Percentiles rank a stretch among this genome's conserved stretches.
Evolutionary conservation across 2,888 invertebrate genomes (phyloP).

Genomic region (Lucinisca nassula): DNA sequence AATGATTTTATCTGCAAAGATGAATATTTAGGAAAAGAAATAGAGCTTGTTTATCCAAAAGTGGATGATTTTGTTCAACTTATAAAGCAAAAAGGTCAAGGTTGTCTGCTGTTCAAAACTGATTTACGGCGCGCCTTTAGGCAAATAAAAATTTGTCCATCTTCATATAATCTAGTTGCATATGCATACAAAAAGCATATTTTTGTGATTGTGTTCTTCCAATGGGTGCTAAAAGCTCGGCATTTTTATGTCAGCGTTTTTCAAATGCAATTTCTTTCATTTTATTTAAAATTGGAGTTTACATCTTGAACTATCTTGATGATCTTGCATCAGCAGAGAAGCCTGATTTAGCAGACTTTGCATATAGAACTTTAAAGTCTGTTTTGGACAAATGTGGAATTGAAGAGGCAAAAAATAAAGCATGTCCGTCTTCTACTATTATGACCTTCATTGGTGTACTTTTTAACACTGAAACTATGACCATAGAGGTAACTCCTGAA

Average conservation of each 20-base stretch:
- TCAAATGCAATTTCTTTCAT: constrained; percentile 4
- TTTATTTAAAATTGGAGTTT: not conserved
- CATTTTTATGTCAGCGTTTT: constrained; percentile 5
- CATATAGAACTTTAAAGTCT: not conserved
- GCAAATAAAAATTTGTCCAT: not conserved
- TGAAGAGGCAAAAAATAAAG: constrained; percentile 3
- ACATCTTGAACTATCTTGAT: constrained; percentile 1
- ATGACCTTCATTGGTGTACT: constrained; percentile 11
- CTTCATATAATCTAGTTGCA: not conserved
- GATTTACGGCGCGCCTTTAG: not conserved
- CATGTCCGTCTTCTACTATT: not conserved
- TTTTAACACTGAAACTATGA: constrained; percentile 25
- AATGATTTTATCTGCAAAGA: constrained; percentile 2
- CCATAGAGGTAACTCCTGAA: constrained; percentile 6
- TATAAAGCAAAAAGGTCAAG: not conserved
- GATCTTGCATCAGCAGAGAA: constrained; percentile 5
- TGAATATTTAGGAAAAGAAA: not conserved
- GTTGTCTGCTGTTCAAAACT: not conserved
- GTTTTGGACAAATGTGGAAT: constrained; percentile 5
- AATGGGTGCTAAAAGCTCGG: not conserved
- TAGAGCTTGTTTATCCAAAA: not conserved
- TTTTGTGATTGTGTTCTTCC: not conserved
- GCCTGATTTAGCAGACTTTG: not conserved
- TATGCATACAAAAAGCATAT: not conserved
- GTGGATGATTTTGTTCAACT: constrained; percentile 12